Evolutionary conservation across 2,113 vertebrate genomes (phyloP).

Genomic region (Ictalurus furcatus): DNA sequence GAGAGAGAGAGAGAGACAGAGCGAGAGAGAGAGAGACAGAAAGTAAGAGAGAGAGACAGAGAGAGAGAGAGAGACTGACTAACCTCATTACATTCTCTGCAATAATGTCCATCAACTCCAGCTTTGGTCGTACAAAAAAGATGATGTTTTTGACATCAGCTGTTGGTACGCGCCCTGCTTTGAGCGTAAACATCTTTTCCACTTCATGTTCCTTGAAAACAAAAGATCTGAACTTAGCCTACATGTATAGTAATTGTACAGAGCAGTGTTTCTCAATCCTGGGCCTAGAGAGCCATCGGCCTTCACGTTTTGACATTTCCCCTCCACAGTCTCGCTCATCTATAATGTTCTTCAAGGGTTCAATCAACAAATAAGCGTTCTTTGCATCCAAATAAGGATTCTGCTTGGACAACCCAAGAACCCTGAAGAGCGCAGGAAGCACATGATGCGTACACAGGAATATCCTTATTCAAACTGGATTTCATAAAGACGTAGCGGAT

Average conservation of each 20-base stretch:
- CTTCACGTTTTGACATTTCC: neutral
- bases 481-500: neutral
- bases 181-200: conserved; percentile 99
- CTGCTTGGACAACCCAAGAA: too few species aligned
- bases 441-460: too few species aligned
- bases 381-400: neutral
- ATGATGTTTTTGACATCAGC: conserved; percentile 96
- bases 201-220: conserved; percentile 91
- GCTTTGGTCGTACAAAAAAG: conserved; percentile 90
- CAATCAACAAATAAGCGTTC: too few species aligned
- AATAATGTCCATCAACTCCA: conserved; percentile 97
- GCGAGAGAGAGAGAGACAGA: neutral
- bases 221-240: neutral
- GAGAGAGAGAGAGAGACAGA: conserved; percentile 1
- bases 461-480: neutral
- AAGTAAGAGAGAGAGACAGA: neutral
- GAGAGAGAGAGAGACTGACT: conserved; percentile 18
- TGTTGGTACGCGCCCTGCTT: conserved; percentile 83
- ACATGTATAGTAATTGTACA: neutral
- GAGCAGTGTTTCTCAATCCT: neutral
- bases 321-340: neutral
- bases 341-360: too few species aligned
- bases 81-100: conserved; percentile 91
- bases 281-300: neutral
- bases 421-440: too few species aligned